Conservation (phyloP, 2,888 invertebrate genomes). For the Parnassius apollo region DNA sequence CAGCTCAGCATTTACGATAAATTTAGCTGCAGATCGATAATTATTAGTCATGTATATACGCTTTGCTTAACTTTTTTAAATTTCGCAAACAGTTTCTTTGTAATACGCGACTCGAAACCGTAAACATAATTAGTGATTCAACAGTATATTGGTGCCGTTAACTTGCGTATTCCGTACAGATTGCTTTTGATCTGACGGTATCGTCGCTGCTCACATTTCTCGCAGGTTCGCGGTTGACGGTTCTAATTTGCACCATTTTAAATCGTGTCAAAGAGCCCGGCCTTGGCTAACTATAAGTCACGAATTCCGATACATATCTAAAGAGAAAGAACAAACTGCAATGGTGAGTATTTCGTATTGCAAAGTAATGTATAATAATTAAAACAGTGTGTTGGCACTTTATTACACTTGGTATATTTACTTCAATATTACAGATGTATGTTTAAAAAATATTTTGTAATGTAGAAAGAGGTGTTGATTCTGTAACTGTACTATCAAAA, state of each 20-base stretch:
- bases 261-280: constrained; percentile 48
- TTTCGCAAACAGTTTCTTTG: constrained; percentile 1
- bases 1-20: constrained; percentile 7
- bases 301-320: constrained; percentile 39
- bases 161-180: constrained; percentile 54
- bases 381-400: too few relatives aligned
- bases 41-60: constrained; percentile 4
- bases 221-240: constrained; percentile 43
- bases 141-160: constrained; percentile 35
- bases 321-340: constrained; percentile 27
- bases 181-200: constrained; percentile 45
- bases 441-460: too few relatives aligned
- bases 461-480: too few relatives aligned
- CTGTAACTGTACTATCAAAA: too few relatives aligned
- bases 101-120: constrained; percentile 28
- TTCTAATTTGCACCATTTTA: constrained; percentile 44
- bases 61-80: constrained; percentile 2
- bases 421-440: too few relatives aligned
- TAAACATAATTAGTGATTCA: constrained; percentile 39
- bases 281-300: constrained; percentile 39
- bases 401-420: too few relatives aligned
- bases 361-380: too few relatives aligned
- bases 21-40: constrained; percentile 18
- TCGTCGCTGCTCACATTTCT: constrained; percentile 42
- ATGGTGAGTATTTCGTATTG: background rate